Conservation (phyloP, 2,888 invertebrate species). For the Dasypogon diadema region DNA sequence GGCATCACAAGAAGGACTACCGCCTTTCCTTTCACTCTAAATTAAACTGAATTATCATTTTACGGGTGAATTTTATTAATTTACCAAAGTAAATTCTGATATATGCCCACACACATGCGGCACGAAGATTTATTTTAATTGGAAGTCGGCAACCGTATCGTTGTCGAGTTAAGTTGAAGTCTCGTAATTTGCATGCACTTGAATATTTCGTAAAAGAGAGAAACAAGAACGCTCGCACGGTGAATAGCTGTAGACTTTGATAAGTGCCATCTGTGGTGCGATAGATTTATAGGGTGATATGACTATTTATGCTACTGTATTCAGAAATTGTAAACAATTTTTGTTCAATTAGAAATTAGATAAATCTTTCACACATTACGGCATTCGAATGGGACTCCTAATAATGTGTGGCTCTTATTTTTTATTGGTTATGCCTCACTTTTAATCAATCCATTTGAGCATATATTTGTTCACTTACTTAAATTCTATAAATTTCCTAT, state of each 20-base stretch:
- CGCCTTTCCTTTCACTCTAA: conserved; percentile 22
- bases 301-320: too few relatives aligned
- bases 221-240: not conserved
- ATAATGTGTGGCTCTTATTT: too few relatives aligned
- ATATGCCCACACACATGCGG: conserved; percentile 7
- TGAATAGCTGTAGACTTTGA: not conserved
- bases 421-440: too few relatives aligned
- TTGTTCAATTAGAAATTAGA: too few relatives aligned
- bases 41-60: conserved; percentile 19
- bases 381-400: too few relatives aligned
- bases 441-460: too few relatives aligned
- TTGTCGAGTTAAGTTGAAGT: not conserved
- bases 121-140: conserved; percentile 24
- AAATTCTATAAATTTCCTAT: too few relatives aligned
- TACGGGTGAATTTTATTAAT: conserved; percentile 16
- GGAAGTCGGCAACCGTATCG: not conserved
- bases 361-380: too few relatives aligned
- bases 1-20: conserved; percentile 3
- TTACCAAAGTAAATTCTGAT: conserved; percentile 7
- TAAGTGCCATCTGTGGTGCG: conserved; percentile 22
- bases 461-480: too few relatives aligned
- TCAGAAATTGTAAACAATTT: too few relatives aligned
- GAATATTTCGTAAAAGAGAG: not conserved
- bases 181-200: conserved; percentile 22
- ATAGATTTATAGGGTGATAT: conserved; percentile 5